Conservation (phyloP, 1,140 invertebrate genomes). For the Chrysomallon squamiferum region DNA sequence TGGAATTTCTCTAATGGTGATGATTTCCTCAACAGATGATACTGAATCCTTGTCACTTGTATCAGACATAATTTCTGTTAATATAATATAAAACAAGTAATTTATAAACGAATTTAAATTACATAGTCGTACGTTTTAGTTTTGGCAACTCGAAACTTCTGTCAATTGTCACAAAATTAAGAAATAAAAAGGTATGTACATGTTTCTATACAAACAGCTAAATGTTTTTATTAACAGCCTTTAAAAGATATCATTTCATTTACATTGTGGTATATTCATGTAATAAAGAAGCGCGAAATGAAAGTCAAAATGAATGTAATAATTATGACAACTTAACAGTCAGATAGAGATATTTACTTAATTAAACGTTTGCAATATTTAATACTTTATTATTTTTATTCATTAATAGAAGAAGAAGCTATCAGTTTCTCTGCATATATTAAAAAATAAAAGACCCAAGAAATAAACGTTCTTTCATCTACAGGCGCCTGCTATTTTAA, state of each 20-base stretch:
- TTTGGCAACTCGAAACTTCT: too few relatives aligned
- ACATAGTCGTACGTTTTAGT: background rate
- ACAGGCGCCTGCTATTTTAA: too few relatives aligned
- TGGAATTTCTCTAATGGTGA: constrained; percentile 20
- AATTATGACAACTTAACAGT: background rate
- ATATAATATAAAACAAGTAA: background rate
- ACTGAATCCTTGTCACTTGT: constrained; percentile 24
- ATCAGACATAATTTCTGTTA: constrained; percentile 18
- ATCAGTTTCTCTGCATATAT: too few relatives aligned
- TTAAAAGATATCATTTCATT: background rate
- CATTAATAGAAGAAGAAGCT: too few relatives aligned
- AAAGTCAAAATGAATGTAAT: background rate
- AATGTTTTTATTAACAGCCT: too few relatives aligned
- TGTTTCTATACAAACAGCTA: too few relatives aligned
- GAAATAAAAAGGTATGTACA: too few relatives aligned
- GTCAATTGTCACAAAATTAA: too few relatives aligned
- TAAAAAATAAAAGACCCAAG: too few relatives aligned
- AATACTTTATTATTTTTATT: background rate
- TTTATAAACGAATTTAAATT: background rate
- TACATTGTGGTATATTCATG: too few relatives aligned
- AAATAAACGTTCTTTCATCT: too few relatives aligned
- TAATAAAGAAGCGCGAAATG: background rate
- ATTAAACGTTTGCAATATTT: background rate
- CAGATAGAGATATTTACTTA: background rate
- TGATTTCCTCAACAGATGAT: constrained; percentile 30